A percentile compares a stretch with the other conserved stretches of the same genome.
Conservation (phyloP, 2,113 vertebrate genomes). For the Empidonax traillii region DNA sequence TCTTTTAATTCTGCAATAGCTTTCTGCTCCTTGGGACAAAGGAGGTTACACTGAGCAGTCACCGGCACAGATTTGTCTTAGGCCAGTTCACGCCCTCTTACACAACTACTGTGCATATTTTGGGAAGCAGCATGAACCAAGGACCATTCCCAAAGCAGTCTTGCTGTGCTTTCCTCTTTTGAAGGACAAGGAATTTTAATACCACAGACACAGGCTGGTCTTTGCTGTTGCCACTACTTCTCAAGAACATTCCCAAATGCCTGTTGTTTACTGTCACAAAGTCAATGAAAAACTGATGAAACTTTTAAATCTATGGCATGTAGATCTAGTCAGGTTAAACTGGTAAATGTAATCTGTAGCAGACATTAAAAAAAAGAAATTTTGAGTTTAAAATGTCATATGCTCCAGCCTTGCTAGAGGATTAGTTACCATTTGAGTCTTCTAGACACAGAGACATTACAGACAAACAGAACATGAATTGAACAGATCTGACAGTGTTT, state of each 20-base stretch:
- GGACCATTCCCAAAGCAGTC: not conserved
- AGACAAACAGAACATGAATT: not conserved
- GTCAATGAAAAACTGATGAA: not conserved
- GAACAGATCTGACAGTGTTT: constrained; percentile 30
- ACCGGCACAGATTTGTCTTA: not conserved
- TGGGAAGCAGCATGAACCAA: accelerated
- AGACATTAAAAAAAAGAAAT: not conserved
- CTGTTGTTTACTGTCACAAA: not conserved
- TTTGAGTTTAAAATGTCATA: not conserved
- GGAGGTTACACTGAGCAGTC: not conserved
- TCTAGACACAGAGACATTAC: constrained; percentile 7
- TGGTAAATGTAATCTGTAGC: constrained; percentile 29
- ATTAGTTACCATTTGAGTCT: constrained; percentile 28
- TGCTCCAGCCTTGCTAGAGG: not conserved
- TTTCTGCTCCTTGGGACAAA: not conserved
- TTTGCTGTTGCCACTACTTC: not conserved
- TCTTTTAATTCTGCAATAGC: not conserved
- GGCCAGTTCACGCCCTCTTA: not conserved
- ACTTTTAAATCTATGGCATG: not conserved
- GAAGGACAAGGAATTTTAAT: not conserved
- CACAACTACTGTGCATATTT: not conserved
- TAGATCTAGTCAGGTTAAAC: constrained; percentile 28
- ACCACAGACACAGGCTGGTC: not conserved
- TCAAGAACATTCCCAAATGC: not conserved
- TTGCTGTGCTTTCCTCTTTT: not conserved